Evolutionary conservation across 2,113 vertebrate genomes (phyloP).

Genomic region (Poeciliopsis occidentalis): DNA sequence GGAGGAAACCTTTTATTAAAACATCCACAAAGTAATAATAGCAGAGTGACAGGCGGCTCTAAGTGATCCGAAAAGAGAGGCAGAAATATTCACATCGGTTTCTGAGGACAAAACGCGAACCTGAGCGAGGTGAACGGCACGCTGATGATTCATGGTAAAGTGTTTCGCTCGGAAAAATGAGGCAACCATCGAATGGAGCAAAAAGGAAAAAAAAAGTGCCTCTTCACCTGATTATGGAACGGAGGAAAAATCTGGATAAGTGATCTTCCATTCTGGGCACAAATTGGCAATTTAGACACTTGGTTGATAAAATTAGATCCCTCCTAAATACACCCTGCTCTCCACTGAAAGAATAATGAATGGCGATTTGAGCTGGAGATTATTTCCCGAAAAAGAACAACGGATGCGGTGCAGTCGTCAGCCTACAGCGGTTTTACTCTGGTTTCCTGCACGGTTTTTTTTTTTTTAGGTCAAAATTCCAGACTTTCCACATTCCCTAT

Average conservation of each 20-base stretch:
- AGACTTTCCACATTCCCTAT: background rate
- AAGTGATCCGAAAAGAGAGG: background rate
- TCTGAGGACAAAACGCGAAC: slow-evolving; percentile 14
- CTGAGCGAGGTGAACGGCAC: background rate
- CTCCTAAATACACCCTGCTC: slow-evolving; percentile 17
- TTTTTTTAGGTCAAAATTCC: background rate
- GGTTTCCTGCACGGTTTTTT: background rate
- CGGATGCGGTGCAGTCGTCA: background rate
- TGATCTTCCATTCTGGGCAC: slow-evolving; percentile 26
- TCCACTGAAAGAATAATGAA: slow-evolving; percentile 24
- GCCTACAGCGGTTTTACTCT: background rate
- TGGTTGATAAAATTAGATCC: slow-evolving; percentile 29
- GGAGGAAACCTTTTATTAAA: slow-evolving; percentile 11
- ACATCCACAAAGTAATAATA: background rate
- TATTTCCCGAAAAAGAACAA: background rate
- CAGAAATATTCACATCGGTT: slow-evolving; percentile 10
- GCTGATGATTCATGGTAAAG: slow-evolving; percentile 19
- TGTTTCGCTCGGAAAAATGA: slow-evolving; percentile 31
- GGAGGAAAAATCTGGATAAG: slow-evolving; percentile 14
- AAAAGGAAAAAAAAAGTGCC: slow-evolving; percentile 24
- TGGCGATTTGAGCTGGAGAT: background rate
- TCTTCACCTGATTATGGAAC: slow-evolving; percentile 38
- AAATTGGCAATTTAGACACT: slow-evolving; percentile 28
- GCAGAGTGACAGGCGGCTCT: slow-evolving; percentile 1
- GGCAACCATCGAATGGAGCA: background rate